Evolutionary conservation across 2,888 invertebrate genomes (phyloP).

Genomic region (Cheilosia vernalis): DNA sequence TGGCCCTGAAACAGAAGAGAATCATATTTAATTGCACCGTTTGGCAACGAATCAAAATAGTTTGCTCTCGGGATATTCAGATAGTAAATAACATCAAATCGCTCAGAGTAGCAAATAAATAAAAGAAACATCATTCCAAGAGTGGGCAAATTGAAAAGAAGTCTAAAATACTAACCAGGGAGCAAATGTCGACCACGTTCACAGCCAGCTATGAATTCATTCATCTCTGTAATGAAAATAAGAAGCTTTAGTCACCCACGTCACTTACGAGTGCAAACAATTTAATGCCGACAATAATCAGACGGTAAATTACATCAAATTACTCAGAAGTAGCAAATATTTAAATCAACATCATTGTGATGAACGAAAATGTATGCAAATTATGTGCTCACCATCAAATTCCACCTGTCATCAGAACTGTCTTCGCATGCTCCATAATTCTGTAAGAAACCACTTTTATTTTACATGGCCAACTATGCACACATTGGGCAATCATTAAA

Average conservation of each 20-base stretch:
- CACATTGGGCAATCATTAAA: background rate
- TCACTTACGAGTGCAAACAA: background rate
- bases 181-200: no score
- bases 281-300: background rate
- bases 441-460: background rate
- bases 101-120: conserved; percentile 61
- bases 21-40: background rate
- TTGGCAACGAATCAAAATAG: background rate
- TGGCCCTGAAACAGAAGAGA: background rate
- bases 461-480: background rate
- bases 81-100: conserved; percentile 30
- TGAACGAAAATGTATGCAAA: background rate
- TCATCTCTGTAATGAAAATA: background rate
- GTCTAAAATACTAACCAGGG: background rate
- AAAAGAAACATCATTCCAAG: conserved; percentile 34
- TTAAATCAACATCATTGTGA: background rate
- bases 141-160: no score
- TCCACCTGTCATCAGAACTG: background rate
- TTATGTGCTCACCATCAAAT: background rate
- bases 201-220: no score
- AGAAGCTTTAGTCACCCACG: background rate
- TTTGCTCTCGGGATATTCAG: background rate
- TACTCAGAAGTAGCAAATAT: conserved; percentile 19
- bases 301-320: conserved; percentile 3
- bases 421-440: background rate